A percentile compares a stretch with the other conserved stretches of the same genome.
Conservation (phyloP, 2,888 invertebrate genomes). For the Beris morrisii region DNA sequence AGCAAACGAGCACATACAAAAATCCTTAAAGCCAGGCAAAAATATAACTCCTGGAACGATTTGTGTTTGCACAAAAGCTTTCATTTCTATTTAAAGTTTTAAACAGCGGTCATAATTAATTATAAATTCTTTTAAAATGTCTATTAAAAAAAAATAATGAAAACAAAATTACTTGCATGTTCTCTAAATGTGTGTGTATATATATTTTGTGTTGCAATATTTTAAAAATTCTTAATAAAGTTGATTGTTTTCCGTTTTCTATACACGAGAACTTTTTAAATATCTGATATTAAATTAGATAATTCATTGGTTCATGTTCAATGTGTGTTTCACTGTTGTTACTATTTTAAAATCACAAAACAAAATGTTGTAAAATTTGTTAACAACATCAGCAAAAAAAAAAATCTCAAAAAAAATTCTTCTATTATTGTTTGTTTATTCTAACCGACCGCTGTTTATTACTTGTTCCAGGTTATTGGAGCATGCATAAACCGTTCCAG, state of each 20-base stretch:
- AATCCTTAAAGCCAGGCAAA: constrained; percentile 1
- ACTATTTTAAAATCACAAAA: background rate
- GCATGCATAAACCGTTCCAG: constrained; percentile 60
- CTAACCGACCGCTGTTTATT: constrained; percentile 45
- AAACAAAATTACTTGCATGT: constrained; percentile 10
- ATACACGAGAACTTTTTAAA: no score
- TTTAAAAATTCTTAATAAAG: background rate
- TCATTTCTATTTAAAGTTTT: constrained; percentile 36
- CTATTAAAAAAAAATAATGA: background rate
- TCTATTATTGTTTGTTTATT: constrained; percentile 37
- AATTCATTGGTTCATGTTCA: no score
- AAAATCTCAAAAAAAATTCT: background rate
- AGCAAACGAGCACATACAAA: constrained; percentile 10
- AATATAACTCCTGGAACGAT: constrained; percentile 26
- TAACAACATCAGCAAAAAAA: constrained; percentile 4
- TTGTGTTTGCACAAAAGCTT: constrained; percentile 32
- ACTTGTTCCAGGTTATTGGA: constrained; percentile 47
- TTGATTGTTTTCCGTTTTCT: no score
- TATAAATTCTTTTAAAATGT: background rate
- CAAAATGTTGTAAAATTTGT: constrained; percentile 4
- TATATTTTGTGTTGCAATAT: constrained; percentile 7
- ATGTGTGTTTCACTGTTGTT: background rate
- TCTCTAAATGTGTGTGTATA: constrained; percentile 21
- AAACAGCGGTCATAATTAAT: constrained; percentile 38
- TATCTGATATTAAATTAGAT: no score